Base-by-base conservation (phyloP, 2,113 vertebrate genomes). In the Larimichthys crocea region DNA sequence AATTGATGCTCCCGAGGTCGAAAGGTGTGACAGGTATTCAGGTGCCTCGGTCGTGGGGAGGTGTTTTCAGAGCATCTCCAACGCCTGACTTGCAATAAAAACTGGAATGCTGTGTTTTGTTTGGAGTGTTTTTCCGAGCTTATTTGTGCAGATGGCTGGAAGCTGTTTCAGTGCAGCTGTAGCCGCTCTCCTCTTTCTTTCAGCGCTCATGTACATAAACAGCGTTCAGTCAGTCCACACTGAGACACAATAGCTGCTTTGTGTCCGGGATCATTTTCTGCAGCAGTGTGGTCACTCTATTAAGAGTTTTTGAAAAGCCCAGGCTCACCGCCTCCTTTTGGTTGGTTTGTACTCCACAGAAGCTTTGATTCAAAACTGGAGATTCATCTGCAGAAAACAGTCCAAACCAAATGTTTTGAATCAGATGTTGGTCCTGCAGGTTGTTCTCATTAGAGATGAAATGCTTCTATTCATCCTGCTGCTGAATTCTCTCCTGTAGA, bases 211-310 rank as follows among this genome's bases (percentile, higher is more conserved):
- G 59, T 74, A 70, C 61, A 59, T 15, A 57, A 35, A 78, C 74
- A 46, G 62, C 53, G 40, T 1, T 70, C 63, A 60, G 48, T 49
- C 61, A 57, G 15, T 74, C 68, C 73, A 56, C 63, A 17, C 56
- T 29, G 3, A 65, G 29, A 20, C 55, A 85, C 86, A 91, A 79
- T 60, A 10, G 83, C 76, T 60, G 75, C 84, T 78, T 80, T 91
- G 83, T 91, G 49, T 80, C 42, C 24, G 0, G 60, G 49, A 9
- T 75, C 3, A 61, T 78, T 50, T 50, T 49, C 55, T 65, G 40
- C 76, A 79, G 80, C 55, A 56, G 62, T 61, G 61, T 65, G 68
- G 73, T 68, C 35, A 20, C 66, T 57, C 60, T 40, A 14, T 52
- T 44, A 60, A 62, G 48, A 64, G 16, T 61, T 52, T 55, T 12